Percentiles rank a stretch among this genome's conserved stretches.
Evolutionary conservation across 2,113 vertebrate genomes (phyloP).

Genomic region (Strigops habroptila): DNA sequence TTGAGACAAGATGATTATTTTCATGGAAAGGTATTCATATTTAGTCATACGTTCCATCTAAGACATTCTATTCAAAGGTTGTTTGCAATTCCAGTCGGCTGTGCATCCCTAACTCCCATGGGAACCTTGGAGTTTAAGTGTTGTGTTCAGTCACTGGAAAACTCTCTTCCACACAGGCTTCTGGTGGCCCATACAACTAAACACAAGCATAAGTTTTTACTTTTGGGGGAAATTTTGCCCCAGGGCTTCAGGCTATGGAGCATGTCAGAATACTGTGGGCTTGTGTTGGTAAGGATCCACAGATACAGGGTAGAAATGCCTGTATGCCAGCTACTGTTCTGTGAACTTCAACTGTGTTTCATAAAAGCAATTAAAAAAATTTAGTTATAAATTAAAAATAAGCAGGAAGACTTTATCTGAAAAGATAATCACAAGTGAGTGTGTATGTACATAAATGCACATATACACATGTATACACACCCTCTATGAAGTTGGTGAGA

Average conservation of each 20-base stretch:
- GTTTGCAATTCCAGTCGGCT: not conserved
- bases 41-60: conserved; percentile 33
- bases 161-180: not conserved
- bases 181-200: not conserved
- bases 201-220: not conserved
- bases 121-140: not conserved
- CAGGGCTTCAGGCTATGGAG: not conserved
- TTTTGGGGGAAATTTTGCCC: not conserved
- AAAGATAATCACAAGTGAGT: not conserved
- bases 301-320: not conserved
- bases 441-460: not conserved
- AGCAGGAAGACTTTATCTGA: not conserved
- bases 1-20: conserved; percentile 15
- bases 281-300: rapidly evolving
- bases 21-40: conserved; percentile 30
- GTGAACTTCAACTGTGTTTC: not conserved
- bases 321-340: not conserved
- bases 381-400: not conserved
- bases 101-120: not conserved
- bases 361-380: not conserved
- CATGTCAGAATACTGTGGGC: rapidly evolving
- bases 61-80: not conserved
- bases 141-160: not conserved
- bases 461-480: not conserved
- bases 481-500: not conserved